Conservation (phyloP, 37 sponge, comb jelly and placozoan genomes). For the Diacarnus erythraeanus region DNA sequence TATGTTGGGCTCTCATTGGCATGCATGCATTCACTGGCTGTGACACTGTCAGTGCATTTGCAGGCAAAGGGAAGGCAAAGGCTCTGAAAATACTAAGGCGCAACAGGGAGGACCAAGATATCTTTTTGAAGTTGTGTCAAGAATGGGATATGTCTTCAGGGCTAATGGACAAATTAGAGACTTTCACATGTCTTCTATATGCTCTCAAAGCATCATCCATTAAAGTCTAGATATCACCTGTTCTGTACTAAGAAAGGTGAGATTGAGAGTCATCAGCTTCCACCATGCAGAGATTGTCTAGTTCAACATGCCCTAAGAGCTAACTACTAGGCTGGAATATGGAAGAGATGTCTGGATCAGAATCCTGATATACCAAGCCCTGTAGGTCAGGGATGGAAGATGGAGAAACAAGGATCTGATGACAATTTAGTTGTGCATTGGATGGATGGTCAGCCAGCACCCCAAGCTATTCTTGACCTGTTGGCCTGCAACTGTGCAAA, state of each 20-base stretch:
- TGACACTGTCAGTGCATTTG: conserved; percentile 30
- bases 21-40: conserved; percentile 41
- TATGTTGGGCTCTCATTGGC: conserved; percentile 4
- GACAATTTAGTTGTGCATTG: conserved; percentile 1
- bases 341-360: conserved; percentile 6
- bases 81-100: not conserved
- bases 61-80: conserved; percentile 15
- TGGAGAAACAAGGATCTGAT: conserved; percentile 27
- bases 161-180: not conserved
- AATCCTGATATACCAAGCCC: conserved; percentile 23
- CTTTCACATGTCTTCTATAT: conserved; percentile 7
- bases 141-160: not conserved
- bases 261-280: conserved; percentile 11
- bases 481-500: conserved; percentile 12
- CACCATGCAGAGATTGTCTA: conserved; percentile 14
- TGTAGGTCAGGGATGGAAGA: conserved; percentile 15
- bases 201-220: not conserved
- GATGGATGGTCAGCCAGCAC: conserved; percentile 21
- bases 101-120: not conserved
- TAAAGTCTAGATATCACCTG: not conserved
- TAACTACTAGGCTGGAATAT: conserved; percentile 7
- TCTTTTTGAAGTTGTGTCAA: not conserved
- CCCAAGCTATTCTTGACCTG: conserved; percentile 10
- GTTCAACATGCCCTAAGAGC: conserved; percentile 6
- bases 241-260: not conserved